phyloP scores from a whole-genome alignment of 2,888 invertebrate genomes.

The Nomada flava region DNA sequence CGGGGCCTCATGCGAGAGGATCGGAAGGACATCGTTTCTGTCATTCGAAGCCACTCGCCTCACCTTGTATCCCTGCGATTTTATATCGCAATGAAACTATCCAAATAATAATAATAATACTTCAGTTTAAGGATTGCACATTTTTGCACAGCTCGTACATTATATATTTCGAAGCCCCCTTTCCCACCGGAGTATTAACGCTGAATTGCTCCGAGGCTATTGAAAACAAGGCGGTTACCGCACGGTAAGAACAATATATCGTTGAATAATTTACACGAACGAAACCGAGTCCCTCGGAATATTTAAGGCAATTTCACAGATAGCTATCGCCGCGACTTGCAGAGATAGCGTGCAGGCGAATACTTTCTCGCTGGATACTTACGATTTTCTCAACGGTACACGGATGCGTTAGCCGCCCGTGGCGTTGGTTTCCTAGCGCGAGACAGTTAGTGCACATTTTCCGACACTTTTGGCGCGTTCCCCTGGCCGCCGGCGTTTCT shows the following conservation, averaged over 20 bases:
- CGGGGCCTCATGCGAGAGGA: background rate
- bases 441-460: conserved; percentile 63
- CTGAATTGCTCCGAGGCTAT: background rate
- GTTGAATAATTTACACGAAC: conserved; percentile 24
- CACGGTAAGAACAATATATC: conserved; percentile 1
- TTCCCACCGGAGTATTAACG: background rate
- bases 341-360: conserved; percentile 64
- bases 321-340: conserved; percentile 43
- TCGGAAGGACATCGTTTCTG: background rate
- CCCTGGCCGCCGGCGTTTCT: conserved; percentile 23
- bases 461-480: conserved; percentile 55
- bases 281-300: conserved; percentile 41
- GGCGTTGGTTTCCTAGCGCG: conserved; percentile 61
- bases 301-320: conserved; percentile 49
- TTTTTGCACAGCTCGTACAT: too few species aligned
- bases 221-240: background rate
- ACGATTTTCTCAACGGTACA: conserved; percentile 61
- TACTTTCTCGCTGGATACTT: conserved; percentile 67
- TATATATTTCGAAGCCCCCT: background rate
- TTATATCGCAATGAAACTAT: too few species aligned
- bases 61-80: too few species aligned
- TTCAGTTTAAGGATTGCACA: too few species aligned
- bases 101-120: too few species aligned
- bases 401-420: conserved; percentile 65
- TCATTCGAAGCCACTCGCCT: background rate